A percentile compares a stretch with the other conserved stretches of the same genome.
Evolutionary conservation across 2,113 vertebrate genomes (phyloP).

Genomic region (Oreochromis aureus): DNA sequence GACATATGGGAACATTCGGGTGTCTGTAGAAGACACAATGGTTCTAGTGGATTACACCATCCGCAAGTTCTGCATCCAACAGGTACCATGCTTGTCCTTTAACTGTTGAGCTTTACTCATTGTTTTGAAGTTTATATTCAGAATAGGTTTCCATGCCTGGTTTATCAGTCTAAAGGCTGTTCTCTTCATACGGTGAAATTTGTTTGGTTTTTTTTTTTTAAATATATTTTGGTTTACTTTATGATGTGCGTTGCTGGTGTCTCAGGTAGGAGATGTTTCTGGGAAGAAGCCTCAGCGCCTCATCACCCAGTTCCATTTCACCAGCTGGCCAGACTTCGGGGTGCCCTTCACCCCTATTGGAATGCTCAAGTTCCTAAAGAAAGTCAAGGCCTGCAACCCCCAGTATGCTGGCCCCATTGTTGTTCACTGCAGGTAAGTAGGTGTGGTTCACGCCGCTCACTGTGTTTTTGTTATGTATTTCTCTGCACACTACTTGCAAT

Average conservation of each 20-base stretch:
- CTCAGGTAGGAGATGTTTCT: conserved; percentile 89
- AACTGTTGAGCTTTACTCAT: background rate
- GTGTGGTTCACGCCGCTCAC: background rate
- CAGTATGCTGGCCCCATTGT: conserved; percentile 93
- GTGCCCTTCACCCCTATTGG: conserved; percentile 97
- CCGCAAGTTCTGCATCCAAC: conserved; percentile 97
- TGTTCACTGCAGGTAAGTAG: conserved; percentile 91
- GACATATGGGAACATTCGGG: conserved; percentile 96
- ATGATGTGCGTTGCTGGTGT: background rate
- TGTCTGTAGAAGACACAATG: conserved; percentile 93
- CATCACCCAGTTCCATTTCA: conserved; percentile 98
- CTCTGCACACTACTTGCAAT: background rate
- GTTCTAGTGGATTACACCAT: conserved; percentile 97
- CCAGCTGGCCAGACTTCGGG: conserved; percentile 98
- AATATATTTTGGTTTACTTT: background rate
- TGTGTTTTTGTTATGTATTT: background rate
- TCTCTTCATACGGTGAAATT: background rate
- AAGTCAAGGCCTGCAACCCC: conserved; percentile 93
- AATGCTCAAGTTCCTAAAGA: conserved; percentile 98
- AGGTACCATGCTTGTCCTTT: conserved; percentile 68
- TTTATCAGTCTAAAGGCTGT: background rate
- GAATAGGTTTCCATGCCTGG: background rate
- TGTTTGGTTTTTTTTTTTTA: background rate
- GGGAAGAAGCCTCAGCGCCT: conserved; percentile 96
- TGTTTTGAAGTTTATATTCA: background rate